Evolutionary conservation across 2,113 vertebrate species (phyloP).

Genomic region (Pangasianodon gigas): DNA sequence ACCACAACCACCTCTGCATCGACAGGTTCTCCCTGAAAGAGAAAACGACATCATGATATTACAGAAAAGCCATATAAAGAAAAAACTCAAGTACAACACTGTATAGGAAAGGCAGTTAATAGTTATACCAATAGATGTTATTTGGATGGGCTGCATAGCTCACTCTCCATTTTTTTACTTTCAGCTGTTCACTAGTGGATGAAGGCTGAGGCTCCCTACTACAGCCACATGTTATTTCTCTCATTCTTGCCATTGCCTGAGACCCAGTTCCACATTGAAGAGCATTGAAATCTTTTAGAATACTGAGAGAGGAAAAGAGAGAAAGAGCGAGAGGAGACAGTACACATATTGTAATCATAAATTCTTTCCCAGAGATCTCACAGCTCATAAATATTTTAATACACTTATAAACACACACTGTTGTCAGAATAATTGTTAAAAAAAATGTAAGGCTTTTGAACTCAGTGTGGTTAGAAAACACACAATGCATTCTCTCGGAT

Average conservation of each 20-base stretch:
- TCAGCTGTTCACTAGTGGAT: constrained; percentile 70
- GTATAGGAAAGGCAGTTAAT: background rate
- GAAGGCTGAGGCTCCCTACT: constrained; percentile 81
- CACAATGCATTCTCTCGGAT: background rate
- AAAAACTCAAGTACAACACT: background rate
- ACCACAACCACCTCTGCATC: constrained; percentile 81
- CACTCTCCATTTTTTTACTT: constrained; percentile 79
- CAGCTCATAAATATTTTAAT: background rate
- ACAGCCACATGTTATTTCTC: constrained; percentile 66
- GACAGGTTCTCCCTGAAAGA: constrained; percentile 86
- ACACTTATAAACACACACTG: background rate
- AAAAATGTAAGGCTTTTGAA: background rate
- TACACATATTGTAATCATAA: background rate
- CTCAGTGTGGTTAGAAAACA: background rate
- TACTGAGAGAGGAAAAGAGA: constrained; percentile 67
- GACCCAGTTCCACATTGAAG: constrained; percentile 75
- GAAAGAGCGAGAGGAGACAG: background rate
- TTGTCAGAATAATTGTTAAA: background rate
- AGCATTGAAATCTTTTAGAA: constrained; percentile 94
- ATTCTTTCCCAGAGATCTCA: background rate
- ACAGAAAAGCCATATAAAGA: background rate
- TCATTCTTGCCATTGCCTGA: constrained; percentile 6
- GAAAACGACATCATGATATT: background rate
- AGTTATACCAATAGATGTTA: constrained; percentile 87
- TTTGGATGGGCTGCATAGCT: constrained; percentile 83